Conservation (phyloP, 2,797 vertebrate species). For the Muraenolepis orangiensis region DNA sequence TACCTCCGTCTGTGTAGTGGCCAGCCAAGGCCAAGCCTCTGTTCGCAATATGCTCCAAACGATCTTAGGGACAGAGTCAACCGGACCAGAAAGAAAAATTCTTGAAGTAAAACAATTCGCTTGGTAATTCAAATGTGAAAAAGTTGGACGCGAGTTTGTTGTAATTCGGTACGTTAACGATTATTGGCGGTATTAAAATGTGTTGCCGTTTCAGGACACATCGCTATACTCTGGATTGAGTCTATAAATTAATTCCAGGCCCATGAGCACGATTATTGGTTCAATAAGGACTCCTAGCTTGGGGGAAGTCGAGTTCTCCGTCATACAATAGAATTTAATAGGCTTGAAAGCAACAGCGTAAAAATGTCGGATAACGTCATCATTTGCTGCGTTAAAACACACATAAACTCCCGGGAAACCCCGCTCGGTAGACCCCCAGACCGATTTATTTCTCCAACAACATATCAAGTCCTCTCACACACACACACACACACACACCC, state of each 20-base stretch:
- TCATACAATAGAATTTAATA: too few relatives aligned
- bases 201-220: neutral
- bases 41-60: neutral
- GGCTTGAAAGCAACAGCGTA: neutral
- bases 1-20: conserved; percentile 38
- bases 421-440: too few relatives aligned
- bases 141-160: neutral
- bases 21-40: conserved; percentile 27
- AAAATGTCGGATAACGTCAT: neutral
- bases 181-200: neutral
- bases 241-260: too few relatives aligned
- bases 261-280: too few relatives aligned
- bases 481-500: neutral
- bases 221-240: too few relatives aligned
- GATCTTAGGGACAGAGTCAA: neutral
- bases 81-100: neutral
- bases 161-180: neutral
- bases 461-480: too few relatives aligned
- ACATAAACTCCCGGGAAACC: too few relatives aligned
- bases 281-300: too few relatives aligned
- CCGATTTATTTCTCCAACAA: too few relatives aligned
- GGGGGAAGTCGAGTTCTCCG: too few relatives aligned
- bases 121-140: neutral
- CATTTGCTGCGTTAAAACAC: neutral
- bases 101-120: neutral